Evolutionary conservation across 2,797 vertebrate genomes (phyloP).

Genomic region (Rhabdomys pumilio): DNA sequence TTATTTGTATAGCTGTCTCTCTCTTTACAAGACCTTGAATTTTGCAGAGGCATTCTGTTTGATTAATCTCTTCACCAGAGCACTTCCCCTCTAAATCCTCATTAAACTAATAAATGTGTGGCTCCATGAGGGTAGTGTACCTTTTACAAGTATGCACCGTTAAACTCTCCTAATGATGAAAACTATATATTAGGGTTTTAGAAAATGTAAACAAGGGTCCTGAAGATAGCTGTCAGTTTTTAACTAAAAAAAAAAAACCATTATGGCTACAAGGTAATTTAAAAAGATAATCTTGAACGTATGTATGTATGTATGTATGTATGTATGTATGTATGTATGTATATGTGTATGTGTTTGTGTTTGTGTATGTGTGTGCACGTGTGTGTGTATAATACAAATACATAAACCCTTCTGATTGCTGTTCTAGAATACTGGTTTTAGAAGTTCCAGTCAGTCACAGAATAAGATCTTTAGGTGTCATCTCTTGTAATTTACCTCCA

Average conservation of each 20-base stretch:
- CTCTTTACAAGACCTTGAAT: background rate
- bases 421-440: background rate
- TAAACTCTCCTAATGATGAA: background rate
- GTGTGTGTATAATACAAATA: background rate
- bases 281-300: background rate
- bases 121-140: background rate
- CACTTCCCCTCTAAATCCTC: background rate
- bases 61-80: background rate
- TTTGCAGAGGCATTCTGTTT: background rate
- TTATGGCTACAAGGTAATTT: background rate
- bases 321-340: background rate
- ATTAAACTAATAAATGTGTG: background rate
- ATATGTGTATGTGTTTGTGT: background rate
- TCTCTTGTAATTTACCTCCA: background rate
- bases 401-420: background rate
- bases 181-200: background rate
- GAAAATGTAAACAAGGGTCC: background rate
- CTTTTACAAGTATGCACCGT: slow-evolving; percentile 1
- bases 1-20: too few relatives aligned
- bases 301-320: background rate
- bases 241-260: background rate
- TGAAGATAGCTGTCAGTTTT: background rate
- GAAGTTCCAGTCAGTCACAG: background rate
- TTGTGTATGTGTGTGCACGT: background rate
- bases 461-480: background rate